Evolutionary conservation across 2,797 vertebrate genomes (phyloP).

Genomic region (Distichodus sexfasciatus): DNA sequence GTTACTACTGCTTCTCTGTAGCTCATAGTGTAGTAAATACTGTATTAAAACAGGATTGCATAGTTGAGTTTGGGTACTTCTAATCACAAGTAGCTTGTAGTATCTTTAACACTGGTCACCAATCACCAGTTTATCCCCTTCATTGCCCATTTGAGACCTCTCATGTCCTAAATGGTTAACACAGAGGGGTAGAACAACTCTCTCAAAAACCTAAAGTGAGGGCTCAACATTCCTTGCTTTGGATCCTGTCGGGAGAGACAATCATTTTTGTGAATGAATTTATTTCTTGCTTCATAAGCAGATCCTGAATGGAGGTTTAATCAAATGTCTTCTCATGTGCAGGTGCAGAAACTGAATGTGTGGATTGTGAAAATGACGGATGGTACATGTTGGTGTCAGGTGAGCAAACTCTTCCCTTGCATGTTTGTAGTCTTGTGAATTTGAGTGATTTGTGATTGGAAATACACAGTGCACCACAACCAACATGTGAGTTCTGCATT

Average conservation of each 20-base stretch:
- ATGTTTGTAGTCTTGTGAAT: too few relatives aligned
- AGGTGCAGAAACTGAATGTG: not conserved
- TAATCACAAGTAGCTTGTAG: too few relatives aligned
- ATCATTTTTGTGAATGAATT: not conserved
- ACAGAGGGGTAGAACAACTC: slow-evolving; percentile 48
- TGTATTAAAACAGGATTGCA: too few relatives aligned
- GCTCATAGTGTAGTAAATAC: not conserved
- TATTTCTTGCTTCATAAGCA: too few relatives aligned
- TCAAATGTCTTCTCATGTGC: not conserved
- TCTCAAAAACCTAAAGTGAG: slow-evolving; percentile 54
- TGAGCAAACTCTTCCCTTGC: not conserved
- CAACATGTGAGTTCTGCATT: not conserved
- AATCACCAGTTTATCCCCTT: slow-evolving; percentile 14
- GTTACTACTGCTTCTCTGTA: too few relatives aligned
- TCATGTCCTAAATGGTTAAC: slow-evolving; percentile 53
- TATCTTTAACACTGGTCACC: too few relatives aligned
- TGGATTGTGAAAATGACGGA: not conserved
- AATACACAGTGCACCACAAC: too few relatives aligned
- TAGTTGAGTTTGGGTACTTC: too few relatives aligned
- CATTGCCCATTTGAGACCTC: slow-evolving; percentile 53
- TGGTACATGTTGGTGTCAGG: too few relatives aligned
- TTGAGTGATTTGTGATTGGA: too few relatives aligned
- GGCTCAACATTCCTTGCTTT: slow-evolving; percentile 42
- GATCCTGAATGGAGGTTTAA: too few relatives aligned
- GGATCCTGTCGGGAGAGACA: slow-evolving; percentile 59